These are phyloP conservation scores for Lucinisca nassula DNA, from an alignment of 2,888 invertebrate genomes.

Conservation along the genomic window DNA sequence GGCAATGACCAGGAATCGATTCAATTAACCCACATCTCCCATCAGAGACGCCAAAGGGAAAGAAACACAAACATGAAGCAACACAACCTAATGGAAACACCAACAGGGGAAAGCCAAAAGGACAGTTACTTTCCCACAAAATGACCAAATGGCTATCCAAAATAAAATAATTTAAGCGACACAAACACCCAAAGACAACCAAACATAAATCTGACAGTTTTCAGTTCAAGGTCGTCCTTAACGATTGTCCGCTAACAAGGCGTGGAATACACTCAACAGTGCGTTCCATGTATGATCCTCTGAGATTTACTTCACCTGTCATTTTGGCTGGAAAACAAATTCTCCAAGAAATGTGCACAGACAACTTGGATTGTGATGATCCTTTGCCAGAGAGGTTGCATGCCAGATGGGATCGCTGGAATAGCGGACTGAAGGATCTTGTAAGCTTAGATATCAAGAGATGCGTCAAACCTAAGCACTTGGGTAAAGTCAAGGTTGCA, in stretches of 20 bases:
- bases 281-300: slow-evolving; percentile 61
- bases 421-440: neutral
- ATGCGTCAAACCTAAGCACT: slow-evolving; percentile 7
- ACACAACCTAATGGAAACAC: too few species aligned
- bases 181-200: too few species aligned
- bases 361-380: slow-evolving; percentile 62
- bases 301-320: slow-evolving; percentile 66
- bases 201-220: slow-evolving; percentile 44
- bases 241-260: slow-evolving; percentile 47
- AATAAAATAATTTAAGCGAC: too few species aligned
- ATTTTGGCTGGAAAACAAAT: slow-evolving; percentile 56
- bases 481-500: neutral
- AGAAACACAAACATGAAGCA: too few species aligned
- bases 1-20: too few species aligned
- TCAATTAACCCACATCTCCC: too few species aligned
- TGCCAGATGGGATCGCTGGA: slow-evolving; percentile 40
- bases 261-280: slow-evolving; percentile 39
- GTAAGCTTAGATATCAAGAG: neutral
- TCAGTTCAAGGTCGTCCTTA: slow-evolving; percentile 43
- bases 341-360: slow-evolving; percentile 58
- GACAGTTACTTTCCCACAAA: too few species aligned
- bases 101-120: too few species aligned
- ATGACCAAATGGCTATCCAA: too few species aligned
- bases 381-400: slow-evolving; percentile 46
- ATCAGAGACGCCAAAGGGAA: too few species aligned